A percentile compares a stretch with the other conserved stretches of the same genome.
Conservation (phyloP, 2,888 invertebrate genomes). For the Miltochrista miniata region DNA sequence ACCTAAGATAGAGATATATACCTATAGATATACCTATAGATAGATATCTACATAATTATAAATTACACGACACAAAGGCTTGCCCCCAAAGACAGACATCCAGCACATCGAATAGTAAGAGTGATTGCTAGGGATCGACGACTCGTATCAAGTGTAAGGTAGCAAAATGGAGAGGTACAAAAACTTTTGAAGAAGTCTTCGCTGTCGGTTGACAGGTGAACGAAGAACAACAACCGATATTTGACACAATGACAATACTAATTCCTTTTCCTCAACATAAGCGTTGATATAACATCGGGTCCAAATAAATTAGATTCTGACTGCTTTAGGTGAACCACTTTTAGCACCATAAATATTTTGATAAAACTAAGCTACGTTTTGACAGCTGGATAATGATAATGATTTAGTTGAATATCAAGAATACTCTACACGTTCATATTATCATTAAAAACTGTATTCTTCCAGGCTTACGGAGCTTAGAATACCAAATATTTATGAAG, state of each 20-base stretch:
- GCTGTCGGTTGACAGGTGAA: conserved; percentile 1
- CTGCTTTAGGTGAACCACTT: not conserved
- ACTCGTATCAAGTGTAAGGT: not conserved
- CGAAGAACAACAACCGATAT: conserved; percentile 3
- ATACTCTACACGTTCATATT: not conserved
- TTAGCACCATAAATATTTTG: not conserved
- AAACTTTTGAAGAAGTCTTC: conserved; percentile 6
- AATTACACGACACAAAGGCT: conserved; percentile 1
- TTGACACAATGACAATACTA: not conserved
- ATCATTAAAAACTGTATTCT: not conserved
- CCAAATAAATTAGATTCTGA: not conserved
- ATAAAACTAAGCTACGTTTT: not conserved
- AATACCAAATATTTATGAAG: not conserved
- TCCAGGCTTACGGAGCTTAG: not conserved
- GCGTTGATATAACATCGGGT: not conserved
- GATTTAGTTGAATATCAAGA: not conserved
- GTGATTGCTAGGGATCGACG: conserved; percentile 3
- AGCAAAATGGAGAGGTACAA: conserved; percentile 4
- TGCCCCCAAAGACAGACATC: conserved; percentile 1
- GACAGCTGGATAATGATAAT: not conserved
- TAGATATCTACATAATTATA: not conserved
- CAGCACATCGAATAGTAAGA: not conserved
- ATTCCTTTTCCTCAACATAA: not conserved
- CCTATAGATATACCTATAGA: not conserved
- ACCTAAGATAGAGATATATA: not conserved